A percentile compares a stretch with the other conserved stretches of the same genome.
Conservation (phyloP, 2,888 invertebrate genomes). For the Thera obeliscata region DNA sequence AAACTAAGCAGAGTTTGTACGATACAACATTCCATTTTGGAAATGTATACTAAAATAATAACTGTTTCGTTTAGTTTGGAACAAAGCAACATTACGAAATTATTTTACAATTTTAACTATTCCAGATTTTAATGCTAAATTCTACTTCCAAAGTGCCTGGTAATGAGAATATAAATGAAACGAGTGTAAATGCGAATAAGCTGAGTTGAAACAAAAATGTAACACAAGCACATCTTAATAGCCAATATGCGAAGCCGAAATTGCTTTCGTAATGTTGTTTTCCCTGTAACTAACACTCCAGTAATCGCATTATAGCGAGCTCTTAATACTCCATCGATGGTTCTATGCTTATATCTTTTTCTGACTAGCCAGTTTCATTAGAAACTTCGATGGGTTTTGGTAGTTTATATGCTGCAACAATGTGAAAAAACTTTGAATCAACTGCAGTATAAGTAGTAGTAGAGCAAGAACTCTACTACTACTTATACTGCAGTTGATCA, state of each 20-base stretch:
- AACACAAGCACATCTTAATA: conserved; percentile 68
- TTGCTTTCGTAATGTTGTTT: conserved; percentile 82
- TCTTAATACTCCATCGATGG: conserved; percentile 55
- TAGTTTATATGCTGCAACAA: not conserved
- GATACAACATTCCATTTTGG: too few relatives aligned
- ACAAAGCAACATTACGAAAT: not conserved
- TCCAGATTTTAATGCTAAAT: conserved; percentile 23
- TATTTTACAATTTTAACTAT: conserved; percentile 12
- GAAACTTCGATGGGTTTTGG: conserved; percentile 33
- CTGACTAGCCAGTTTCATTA: conserved; percentile 40
- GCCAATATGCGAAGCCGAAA: conserved; percentile 82
- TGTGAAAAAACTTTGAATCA: too few relatives aligned
- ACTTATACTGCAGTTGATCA: too few relatives aligned
- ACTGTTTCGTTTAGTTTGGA: too few relatives aligned
- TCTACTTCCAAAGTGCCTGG: conserved; percentile 14
- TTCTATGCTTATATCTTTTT: conserved; percentile 49
- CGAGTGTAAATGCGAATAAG: conserved; percentile 44
- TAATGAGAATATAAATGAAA: conserved; percentile 41
- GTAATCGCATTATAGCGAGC: conserved; percentile 73
- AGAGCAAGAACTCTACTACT: too few relatives aligned
- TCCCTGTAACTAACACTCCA: conserved; percentile 74
- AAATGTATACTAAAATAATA: too few relatives aligned
- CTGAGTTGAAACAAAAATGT: conserved; percentile 46
- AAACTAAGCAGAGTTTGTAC: too few relatives aligned
- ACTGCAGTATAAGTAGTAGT: too few relatives aligned